Base-by-base conservation (phyloP, 2,888 invertebrate species). In the Alviniconcha strummeri region DNA sequence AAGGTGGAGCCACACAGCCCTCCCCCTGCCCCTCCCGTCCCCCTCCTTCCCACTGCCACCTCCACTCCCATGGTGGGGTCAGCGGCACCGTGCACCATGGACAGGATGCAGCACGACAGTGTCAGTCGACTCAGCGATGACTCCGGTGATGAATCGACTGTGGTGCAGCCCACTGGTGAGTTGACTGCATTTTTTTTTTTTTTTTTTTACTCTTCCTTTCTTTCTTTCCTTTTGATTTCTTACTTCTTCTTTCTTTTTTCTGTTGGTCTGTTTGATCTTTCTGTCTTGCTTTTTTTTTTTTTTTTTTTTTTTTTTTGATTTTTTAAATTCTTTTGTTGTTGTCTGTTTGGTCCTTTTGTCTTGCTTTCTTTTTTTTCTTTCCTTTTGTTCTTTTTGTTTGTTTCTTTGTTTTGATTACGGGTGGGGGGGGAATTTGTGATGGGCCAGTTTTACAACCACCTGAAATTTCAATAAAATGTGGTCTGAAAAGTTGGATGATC, bases 41-140 rank as follows among this genome's bases (percentile, higher is more conserved):
- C 78, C 11, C 71, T 81, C 89, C 84, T 64, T 87, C 86, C 86
- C 86, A 83, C 80, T 0, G 78, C 64, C 60, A 36, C 80, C 76
- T 74, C 79, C 79, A 60, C 79, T 19, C 77, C 77, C 77, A 15
- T 74, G 81, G 36, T 74, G 19, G 36, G 52, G 77, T 85, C 80
- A 60, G 85, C 54, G 19, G 78, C 11, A 64, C 84, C 74, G 80
- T 85, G 60, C 60, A 60, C 52, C 52, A 5, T 60, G 8, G 82
- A 77, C 52, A 55, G 75, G 15, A n/a, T 71, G 36, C 76, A 77
- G 15, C 83, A 83, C 17, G 88, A 88, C 83, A 87, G 88, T 56
- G 85, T 88, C 85, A 89, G 89, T 81, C 87, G 88, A 15, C 87
- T 91, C 13, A 91, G 90, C 84, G 90, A 91, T 74, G 90, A 91